Evolutionary conservation across 2,797 vertebrate species (phyloP), one percentile per base, ranked within the genome.

Genomic region (Silurus lanzhouensis): DNA sequence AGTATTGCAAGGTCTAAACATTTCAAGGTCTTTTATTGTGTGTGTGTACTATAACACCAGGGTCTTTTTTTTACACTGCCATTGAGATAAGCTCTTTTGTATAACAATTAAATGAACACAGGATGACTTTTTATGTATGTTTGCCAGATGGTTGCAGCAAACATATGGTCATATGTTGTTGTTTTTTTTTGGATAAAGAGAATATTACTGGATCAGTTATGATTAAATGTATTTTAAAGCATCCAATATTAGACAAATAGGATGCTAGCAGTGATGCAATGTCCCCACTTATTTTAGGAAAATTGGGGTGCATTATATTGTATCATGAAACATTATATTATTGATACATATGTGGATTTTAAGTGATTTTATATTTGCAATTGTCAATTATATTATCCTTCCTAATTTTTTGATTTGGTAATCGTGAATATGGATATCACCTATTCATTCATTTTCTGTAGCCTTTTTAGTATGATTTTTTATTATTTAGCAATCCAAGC

Each of bases 381-480:
- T 22, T 70, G 17, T 44, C 19, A 71, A 38, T 71, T 22, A 44
- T 71, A 20, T 19, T 20, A 46, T 19, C 17, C 38, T 1, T 46
- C 12, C 19, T 71, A 17, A 44, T 12, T 71, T 22, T 9, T 46
- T 71, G 19, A 46, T 44, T 71, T 71, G 38, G 17, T 38, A 68
- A 38, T n/a, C 17, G 27, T 31, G 66, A 15, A 67, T 67, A 67
- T 27, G n/a, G 63, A 25, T 67, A 5, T 71, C 20, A 22, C 68
- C 68, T 48, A 44, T 71, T 71, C 9, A 46, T 13, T 71, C 19
- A 31, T 78, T 84, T 63, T 75, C 63, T 80, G 52, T 27, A 89
- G 83, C 84, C 64, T 31, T 38, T 38, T 38, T 38, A 38, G 52
- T 88, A 81, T 68, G 89, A 70, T 78, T 76, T 76, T 48, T 74